These are phyloP conservation scores for Enteromius treurensis DNA, from an alignment of 2,797 vertebrate species.

Conservation along the genomic window DNA sequence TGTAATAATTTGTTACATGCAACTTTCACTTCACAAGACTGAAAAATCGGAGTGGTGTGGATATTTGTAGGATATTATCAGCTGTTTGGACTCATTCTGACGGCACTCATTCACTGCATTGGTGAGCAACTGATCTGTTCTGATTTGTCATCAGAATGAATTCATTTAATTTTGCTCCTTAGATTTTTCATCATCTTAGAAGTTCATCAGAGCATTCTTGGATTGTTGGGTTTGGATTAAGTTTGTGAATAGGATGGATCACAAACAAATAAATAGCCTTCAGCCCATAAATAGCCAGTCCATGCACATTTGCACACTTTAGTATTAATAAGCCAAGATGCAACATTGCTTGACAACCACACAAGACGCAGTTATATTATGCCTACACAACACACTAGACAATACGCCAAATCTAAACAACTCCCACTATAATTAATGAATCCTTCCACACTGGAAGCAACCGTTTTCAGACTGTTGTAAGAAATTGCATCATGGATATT, in stretches of 20 bases:
- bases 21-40: background rate
- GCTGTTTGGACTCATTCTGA: background rate
- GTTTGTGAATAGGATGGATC: background rate
- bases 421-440: background rate
- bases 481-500: constrained; percentile 1
- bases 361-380: background rate
- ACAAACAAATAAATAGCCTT: background rate
- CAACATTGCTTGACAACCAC: background rate
- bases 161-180: background rate
- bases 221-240: background rate
- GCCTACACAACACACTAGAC: background rate
- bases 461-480: constrained; percentile 1
- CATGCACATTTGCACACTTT: background rate
- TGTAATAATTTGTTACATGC: background rate
- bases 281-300: background rate
- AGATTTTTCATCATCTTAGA: background rate
- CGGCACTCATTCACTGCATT: background rate
- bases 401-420: too few relatives aligned
- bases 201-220: background rate
- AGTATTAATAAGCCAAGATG: background rate
- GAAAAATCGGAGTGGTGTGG: background rate
- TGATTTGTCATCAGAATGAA: background rate
- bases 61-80: background rate
- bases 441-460: background rate
- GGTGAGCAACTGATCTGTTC: background rate